Percentiles rank a stretch among this genome's conserved stretches.
Conservation (phyloP, 2,888 invertebrate genomes). For the Bursaphelenchus okinawaensis region DNA sequence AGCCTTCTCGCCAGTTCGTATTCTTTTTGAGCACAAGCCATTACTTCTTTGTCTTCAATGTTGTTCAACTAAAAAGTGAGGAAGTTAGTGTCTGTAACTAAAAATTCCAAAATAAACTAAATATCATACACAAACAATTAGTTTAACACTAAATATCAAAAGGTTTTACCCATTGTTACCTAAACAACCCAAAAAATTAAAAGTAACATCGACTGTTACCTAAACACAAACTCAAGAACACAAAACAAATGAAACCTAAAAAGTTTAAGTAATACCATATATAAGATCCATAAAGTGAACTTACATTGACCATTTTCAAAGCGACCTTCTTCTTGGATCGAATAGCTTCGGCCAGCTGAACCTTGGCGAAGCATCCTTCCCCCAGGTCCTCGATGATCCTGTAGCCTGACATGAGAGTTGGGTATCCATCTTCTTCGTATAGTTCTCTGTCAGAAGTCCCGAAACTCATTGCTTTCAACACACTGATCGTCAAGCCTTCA, state of each 20-base stretch:
- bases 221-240: not conserved
- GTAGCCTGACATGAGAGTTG: not conserved
- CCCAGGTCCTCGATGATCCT: slow-evolving; percentile 8
- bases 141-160: too few species aligned
- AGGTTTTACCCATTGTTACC: too few species aligned
- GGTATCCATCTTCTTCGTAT: not conserved
- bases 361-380: slow-evolving; percentile 20
- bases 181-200: too few species aligned
- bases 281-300: not conserved
- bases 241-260: too few species aligned
- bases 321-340: slow-evolving; percentile 1
- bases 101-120: too few species aligned
- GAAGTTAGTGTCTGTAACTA: too few species aligned
- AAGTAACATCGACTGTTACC: too few species aligned
- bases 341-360: slow-evolving; percentile 5
- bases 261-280: too few species aligned
- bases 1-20: slow-evolving; percentile 16
- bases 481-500: too few species aligned
- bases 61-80: slow-evolving; percentile 15
- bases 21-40: slow-evolving; percentile 12
- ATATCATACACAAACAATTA: too few species aligned
- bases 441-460: not conserved
- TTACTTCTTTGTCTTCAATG: slow-evolving; percentile 10
- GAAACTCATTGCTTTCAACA: not conserved
- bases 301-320: slow-evolving; percentile 19